Percentiles rank a stretch among this genome's conserved stretches.
Evolutionary conservation across 37 sponge, comb jelly and placozoan species (phyloP).

Genomic region (Eunapius fragilis): DNA sequence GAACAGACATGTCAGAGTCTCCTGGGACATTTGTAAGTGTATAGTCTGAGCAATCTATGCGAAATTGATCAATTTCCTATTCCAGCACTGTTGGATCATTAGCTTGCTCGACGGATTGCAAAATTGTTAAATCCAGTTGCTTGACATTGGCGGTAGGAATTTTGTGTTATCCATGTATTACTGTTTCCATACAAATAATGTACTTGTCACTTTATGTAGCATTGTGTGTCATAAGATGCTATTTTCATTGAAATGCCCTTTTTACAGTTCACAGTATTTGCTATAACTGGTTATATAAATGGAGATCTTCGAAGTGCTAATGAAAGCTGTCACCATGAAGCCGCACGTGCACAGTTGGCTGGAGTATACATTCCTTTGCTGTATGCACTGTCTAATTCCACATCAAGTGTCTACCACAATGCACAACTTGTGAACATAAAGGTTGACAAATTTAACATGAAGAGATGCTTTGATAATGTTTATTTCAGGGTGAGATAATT

Average conservation of each 20-base stretch:
- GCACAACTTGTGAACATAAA: neutral
- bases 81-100: constrained; percentile 6
- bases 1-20: constrained; percentile 13
- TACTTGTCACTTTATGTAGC: no score
- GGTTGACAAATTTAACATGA: neutral
- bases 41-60: neutral
- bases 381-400: neutral
- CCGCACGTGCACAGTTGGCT: neutral
- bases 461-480: neutral
- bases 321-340: neutral
- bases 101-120: neutral
- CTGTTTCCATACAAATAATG: no score
- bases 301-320: neutral
- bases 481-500: neutral
- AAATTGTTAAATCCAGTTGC: neutral
- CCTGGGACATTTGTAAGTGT: constrained; percentile 1
- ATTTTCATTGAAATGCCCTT: no score
- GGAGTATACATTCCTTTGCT: neutral
- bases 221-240: no score
- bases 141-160: constrained; percentile 4
- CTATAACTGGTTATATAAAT: neutral
- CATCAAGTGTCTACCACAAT: neutral
- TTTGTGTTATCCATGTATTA: neutral
- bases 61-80: neutral
- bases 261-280: neutral